Percentiles rank a stretch among this genome's conserved stretches.
Conservation (phyloP, 2,888 invertebrate species). For the Taphrorychus bicolor region DNA sequence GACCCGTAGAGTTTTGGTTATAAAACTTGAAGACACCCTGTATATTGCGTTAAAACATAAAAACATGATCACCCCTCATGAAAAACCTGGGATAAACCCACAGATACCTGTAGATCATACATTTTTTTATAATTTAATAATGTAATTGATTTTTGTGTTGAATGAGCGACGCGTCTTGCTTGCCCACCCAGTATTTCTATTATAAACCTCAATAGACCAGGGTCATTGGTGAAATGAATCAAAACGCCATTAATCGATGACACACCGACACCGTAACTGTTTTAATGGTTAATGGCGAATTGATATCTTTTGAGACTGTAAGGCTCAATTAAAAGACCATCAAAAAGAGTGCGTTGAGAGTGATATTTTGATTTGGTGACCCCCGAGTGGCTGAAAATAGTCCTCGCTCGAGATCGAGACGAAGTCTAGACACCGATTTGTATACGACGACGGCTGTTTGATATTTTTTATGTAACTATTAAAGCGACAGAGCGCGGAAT, state of each 20-base stretch:
- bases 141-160: too few species aligned
- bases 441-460: conserved; percentile 26
- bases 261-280: not conserved
- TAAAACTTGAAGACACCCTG: too few species aligned
- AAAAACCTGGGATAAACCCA: too few species aligned
- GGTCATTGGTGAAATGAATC: too few species aligned
- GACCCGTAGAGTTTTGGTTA: too few species aligned
- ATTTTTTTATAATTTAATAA: too few species aligned
- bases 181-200: too few species aligned
- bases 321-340: not conserved
- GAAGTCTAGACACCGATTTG: conserved; percentile 29
- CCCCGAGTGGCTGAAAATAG: conserved; percentile 35
- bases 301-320: not conserved
- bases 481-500: conserved; percentile 33
- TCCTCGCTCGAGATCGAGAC: conserved; percentile 32
- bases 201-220: too few species aligned
- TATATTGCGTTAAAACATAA: too few species aligned
- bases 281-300: conserved; percentile 6
- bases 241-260: not conserved
- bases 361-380: conserved; percentile 37
- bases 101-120: too few species aligned
- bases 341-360: conserved; percentile 17
- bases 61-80: too few species aligned
- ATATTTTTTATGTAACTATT: conserved; percentile 39
- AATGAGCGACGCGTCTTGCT: too few species aligned